Percentiles rank a stretch among this genome's conserved stretches.
These are phyloP conservation scores for Tadarida brasiliensis DNA, from an alignment of 2,797 vertebrate species.

Conservation along the genomic window DNA sequence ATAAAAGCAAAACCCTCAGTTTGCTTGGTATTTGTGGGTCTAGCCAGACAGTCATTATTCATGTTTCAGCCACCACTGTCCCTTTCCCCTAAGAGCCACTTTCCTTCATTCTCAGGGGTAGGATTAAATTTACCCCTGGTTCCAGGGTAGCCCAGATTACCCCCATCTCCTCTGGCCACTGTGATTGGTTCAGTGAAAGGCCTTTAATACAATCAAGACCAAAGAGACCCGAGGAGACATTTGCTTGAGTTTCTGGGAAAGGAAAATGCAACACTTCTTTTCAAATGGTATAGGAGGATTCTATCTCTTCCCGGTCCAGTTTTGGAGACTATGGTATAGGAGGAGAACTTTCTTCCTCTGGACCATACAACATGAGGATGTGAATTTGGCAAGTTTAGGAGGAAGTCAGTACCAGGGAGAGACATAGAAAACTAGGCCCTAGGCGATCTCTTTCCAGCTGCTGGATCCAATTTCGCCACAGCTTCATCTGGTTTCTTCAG, in stretches of 20 bases:
- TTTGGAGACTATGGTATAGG: too few species aligned
- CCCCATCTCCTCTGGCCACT: not conserved
- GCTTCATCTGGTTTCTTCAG: not conserved
- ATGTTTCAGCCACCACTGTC: not conserved
- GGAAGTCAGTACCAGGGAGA: not conserved
- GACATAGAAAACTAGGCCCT: not conserved
- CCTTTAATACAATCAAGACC: not conserved
- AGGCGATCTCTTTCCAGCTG: not conserved
- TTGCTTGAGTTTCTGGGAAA: conserved; percentile 13
- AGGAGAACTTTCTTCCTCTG: not conserved
- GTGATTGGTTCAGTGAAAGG: not conserved
- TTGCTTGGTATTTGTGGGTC: not conserved
- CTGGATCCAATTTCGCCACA: not conserved
- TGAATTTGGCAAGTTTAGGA: not conserved
- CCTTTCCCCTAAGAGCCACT: not conserved
- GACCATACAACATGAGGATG: not conserved
- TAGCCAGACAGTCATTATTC: not conserved
- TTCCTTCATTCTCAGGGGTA: not conserved
- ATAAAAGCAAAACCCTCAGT: not conserved
- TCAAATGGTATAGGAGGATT: not conserved
- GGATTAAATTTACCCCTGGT: not conserved
- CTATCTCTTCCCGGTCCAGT: too few species aligned
- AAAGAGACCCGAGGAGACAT: not conserved
- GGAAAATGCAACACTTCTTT: not conserved
- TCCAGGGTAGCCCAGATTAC: not conserved